Percentiles rank a stretch among this genome's conserved stretches.
Evolutionary conservation across 2,797 vertebrate genomes (phyloP).

Genomic region (Sebastes goodei): DNA sequence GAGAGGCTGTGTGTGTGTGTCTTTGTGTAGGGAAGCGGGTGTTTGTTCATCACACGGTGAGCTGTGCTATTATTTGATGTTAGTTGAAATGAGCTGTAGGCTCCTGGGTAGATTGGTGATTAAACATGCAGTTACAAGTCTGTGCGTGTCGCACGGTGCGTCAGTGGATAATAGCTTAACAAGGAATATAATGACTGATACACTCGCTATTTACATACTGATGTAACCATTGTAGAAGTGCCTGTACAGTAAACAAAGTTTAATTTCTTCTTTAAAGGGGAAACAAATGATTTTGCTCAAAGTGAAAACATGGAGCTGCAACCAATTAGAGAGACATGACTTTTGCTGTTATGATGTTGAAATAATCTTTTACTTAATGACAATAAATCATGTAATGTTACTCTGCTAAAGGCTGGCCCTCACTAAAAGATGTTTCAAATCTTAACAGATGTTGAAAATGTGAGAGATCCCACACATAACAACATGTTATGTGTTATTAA

Average conservation of each 20-base stretch:
- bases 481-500: too few species aligned
- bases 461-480: too few species aligned
- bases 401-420: too few species aligned
- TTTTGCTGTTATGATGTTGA: background rate
- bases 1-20: slow-evolving; percentile 14
- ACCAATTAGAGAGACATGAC: background rate
- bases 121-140: slow-evolving; percentile 69
- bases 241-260: slow-evolving; percentile 19
- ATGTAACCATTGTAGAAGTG: slow-evolving; percentile 1
- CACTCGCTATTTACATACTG: slow-evolving; percentile 44
- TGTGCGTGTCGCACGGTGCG: slow-evolving; percentile 17
- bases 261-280: background rate
- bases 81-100: slow-evolving; percentile 68
- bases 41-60: slow-evolving; percentile 72
- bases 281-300: background rate
- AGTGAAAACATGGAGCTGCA: background rate
- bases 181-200: slow-evolving; percentile 55
- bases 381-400: background rate
- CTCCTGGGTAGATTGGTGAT: slow-evolving; percentile 69
- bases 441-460: too few species aligned
- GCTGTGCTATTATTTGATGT: slow-evolving; percentile 76
- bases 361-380: background rate
- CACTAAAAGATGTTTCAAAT: too few species aligned
- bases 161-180: slow-evolving; percentile 64
- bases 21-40: slow-evolving; percentile 62